Evolutionary conservation across 1,140 invertebrate species (phyloP), one percentile per base, ranked within the genome.

Genomic region (Anastrepha ludens): DNA sequence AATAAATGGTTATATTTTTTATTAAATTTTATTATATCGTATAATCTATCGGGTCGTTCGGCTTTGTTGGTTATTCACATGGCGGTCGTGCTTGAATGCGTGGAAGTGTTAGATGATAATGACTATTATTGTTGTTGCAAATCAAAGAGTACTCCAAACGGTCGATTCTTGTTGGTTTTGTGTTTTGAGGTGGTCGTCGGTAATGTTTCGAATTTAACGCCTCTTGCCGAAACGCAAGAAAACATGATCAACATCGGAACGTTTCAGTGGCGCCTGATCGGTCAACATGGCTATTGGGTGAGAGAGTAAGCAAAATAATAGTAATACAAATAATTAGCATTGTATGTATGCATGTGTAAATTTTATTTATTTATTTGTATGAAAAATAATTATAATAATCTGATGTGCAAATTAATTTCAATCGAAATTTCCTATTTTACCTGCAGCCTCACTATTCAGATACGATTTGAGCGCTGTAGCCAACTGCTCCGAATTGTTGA

Each of bases 201-300:
- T 17, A 17, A 58, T 59, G 11, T 41, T 15, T 7, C 20, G 15
- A 88, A 86, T 78, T 90, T 93, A 93, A 91, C 92, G 92, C 88
- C 96, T 94, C 91, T 95, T 94, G 87, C 96, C 96, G 88, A 97
- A 97, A 89, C 96, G 95, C 88, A 97, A 94, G 90, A 97, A 97
- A 65, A 97, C 96, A 89, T 97, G 96, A 90, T 97, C 96, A 81
- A 96, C 95, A 92, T 97, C 96, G 90, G 96, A 96, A 87, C 96
- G 95, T 90, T 97, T 97, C 9, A 44, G 62, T 47, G 62, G 93
- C 85, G 86, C 93, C 92, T 90, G 90, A 85, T 90, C 91, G 55
- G 90, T 89, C 64, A 93, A 89, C 39, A 93, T 62, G 41, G 92
- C 93, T 93, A 50, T 2, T 87, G 64, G 29, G 62, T 47, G 85